These are phyloP conservation scores for Epinephelus moara DNA, from an alignment of 2,113 vertebrate genomes.

Conservation along the genomic window DNA sequence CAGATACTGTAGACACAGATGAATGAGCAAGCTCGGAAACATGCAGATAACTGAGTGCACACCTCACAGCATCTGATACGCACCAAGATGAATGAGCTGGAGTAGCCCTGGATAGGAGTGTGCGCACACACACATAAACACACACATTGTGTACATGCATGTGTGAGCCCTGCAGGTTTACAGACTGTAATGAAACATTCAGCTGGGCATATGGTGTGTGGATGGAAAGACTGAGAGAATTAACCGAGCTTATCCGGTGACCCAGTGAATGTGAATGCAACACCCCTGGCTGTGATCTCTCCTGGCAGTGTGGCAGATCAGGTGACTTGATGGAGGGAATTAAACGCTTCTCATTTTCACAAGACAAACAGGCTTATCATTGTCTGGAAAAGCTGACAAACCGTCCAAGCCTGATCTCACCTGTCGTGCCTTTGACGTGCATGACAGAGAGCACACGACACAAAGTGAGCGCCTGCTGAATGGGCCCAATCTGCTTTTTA, in stretches of 20 bases:
- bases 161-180: slow-evolving; percentile 13
- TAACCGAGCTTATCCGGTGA: slow-evolving; percentile 47
- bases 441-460: neutral
- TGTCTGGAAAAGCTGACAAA: slow-evolving; percentile 26
- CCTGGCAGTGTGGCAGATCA: slow-evolving; percentile 41
- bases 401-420: neutral
- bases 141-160: slow-evolving; percentile 15
- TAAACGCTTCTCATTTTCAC: slow-evolving; percentile 52
- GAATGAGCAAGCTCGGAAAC: slow-evolving; percentile 17
- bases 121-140: too few species aligned
- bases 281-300: slow-evolving; percentile 46
- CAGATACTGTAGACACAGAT: slow-evolving; percentile 15
- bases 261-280: slow-evolving; percentile 40
- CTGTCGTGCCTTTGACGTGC: too few species aligned
- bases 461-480: neutral
- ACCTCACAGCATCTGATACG: slow-evolving; percentile 14
- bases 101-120: neutral
- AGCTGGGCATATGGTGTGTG: slow-evolving; percentile 57
- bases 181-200: slow-evolving; percentile 19
- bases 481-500: slow-evolving; percentile 8
- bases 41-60: slow-evolving; percentile 18
- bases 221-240: slow-evolving; percentile 34
- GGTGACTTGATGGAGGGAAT: slow-evolving; percentile 51
- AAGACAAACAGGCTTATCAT: slow-evolving; percentile 27
- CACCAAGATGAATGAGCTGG: slow-evolving; percentile 24